Base-by-base conservation (phyloP, 2,888 invertebrate species). In the Marasmarcha lunaedactyla region DNA sequence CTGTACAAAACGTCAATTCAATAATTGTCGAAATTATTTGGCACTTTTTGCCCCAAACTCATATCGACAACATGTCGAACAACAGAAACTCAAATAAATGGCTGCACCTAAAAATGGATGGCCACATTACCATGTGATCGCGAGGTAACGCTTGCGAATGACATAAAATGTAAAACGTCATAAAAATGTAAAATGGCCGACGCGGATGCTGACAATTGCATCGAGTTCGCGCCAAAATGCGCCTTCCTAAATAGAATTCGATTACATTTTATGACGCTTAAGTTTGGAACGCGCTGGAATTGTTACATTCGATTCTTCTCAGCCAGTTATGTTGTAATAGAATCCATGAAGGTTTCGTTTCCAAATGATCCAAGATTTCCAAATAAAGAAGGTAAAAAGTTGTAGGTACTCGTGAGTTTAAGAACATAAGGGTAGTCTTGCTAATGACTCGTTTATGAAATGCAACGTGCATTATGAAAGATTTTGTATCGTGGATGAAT, bases 171-270 rank as follows among this genome's bases (percentile, higher is more conserved):
- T 56, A 51, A 67, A 59, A 54, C 46, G 55, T 49, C 47, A 47
- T 49, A 69, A 71, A 74, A 74, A 74, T 74, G 71, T 65, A 69
- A 71, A 78, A 67, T 62, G 72, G 52, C 20, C 60, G 57, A 53
- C 62, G 55, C 81, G 70, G 68, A 62, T 81, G 79, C 70, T 68
- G 71, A 73, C 77, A 77, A 79, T 81, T 72, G 77, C 77, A 68
- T 33, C 35, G 37, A 34, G 4, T 12, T 34, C 2, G 13, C 13
- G 14, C 34, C 12, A 13, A 34, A 34, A 34, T 4, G 12, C 30
- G 30, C 52, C 59, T 59, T 67, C 57, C 62, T 73, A 69, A 79
- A 71, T 71, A 63, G 67, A 72, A 72, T 79, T 69, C 73, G 67
- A 79, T 79, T 78, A 74, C 67, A 61, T 63, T 77, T 78, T 79